Base-by-base conservation (phyloP, 2,113 vertebrate species). In the Procavia capensis region DNA sequence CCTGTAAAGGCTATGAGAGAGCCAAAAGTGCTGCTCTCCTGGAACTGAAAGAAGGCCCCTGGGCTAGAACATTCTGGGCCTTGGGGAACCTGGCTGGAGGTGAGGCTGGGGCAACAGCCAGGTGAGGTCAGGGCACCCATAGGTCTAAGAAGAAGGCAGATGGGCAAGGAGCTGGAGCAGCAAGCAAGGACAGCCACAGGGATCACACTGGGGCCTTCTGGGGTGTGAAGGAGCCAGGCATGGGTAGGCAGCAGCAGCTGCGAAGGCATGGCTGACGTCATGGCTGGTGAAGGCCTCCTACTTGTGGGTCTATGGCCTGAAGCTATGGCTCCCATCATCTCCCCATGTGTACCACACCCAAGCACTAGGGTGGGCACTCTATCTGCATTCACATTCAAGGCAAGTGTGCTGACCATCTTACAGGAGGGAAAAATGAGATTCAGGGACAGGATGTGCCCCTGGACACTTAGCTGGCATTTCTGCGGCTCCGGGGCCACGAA, bases 51-150 rank as follows among this genome's bases (percentile, higher is more conserved):
- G 36, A 39, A 39, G 45, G 50, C 36, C 10, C 19, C 25, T 39
- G 36, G 59, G 59, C 57, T 16, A 11, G 27, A 13, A 3, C 43
- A 31, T 3, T n/a, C 82, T 82, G 5, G 45, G 45, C 24, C 90
- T 50, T 0, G 0, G 25, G 20, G 45, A 16, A 24, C 0, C 0
- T 68, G 31, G 47, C n/a, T 83, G 84, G 41, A 50, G 16, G 19
- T 17, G 43, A 63, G 50, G 29, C 39, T 57, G 31, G 25, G 54
- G 68, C 61, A 54, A 61, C 10, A 34, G 39, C 36, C 13, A 10
- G 39, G 14, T 16, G 20, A 63, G 54, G 20, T 10, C 11, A 5
- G 6, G 9, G n/a, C 3, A 7, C 27, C 86, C 75, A 29, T 9
- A 31, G 66, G 27, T 31, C n/a, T 39, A 24, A 13, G 20, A 11